phyloP scores from a whole-genome alignment of 2,113 vertebrate genomes.

The Pterocles gutturalis region DNA sequence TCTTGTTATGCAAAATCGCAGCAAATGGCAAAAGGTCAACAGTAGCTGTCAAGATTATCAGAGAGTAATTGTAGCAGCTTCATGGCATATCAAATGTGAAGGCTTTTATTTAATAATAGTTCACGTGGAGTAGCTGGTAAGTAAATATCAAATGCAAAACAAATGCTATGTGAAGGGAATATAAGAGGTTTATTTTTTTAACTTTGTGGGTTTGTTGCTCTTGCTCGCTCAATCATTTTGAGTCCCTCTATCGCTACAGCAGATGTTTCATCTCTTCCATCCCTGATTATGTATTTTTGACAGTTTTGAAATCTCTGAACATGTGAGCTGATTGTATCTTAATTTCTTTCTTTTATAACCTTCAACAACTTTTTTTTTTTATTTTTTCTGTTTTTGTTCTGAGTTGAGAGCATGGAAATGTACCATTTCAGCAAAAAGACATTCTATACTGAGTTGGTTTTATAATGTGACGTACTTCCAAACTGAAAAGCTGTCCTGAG shows the following conservation, averaged over 20 bases:
- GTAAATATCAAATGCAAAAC: slow-evolving; percentile 35
- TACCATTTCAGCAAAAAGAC: not conserved
- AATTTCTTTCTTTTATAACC: slow-evolving; percentile 16
- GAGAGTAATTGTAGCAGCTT: slow-evolving; percentile 2
- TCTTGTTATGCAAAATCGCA: not conserved
- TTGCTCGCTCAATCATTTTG: not conserved
- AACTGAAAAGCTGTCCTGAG: not conserved
- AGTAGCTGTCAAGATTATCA: slow-evolving; percentile 19
- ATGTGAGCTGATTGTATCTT: not conserved
- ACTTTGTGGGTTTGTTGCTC: not conserved
- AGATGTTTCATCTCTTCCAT: slow-evolving; percentile 17
- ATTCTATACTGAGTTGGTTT: not conserved
- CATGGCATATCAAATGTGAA: not conserved
- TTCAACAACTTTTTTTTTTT: not conserved
- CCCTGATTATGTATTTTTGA: slow-evolving; percentile 5
- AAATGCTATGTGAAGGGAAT: not conserved
- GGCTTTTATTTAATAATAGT: slow-evolving; percentile 22
- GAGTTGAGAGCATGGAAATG: not conserved
- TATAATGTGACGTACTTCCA: not conserved
- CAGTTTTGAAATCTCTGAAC: not conserved
- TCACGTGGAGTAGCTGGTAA: not conserved
- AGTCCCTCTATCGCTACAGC: not conserved
- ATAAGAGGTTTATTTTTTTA: not conserved
- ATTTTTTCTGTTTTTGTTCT: not conserved
- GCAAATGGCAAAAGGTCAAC: slow-evolving; percentile 23